phyloP scores from a whole-genome alignment of 2,888 invertebrate genomes.

The Clivina fossor region DNA sequence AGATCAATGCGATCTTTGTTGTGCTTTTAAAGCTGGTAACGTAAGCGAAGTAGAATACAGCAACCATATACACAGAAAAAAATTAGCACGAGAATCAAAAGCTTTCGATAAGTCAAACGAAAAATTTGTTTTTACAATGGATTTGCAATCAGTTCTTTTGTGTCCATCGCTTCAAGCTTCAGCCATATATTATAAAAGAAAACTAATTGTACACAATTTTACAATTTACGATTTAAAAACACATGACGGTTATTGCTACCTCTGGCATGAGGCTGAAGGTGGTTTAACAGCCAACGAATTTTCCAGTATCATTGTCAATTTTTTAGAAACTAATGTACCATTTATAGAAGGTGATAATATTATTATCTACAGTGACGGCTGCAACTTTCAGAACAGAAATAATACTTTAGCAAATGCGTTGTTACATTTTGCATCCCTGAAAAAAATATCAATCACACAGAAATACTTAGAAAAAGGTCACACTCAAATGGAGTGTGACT shows the following conservation, averaged over 20 bases:
- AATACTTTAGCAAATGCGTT: conserved; percentile 41
- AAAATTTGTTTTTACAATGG: conserved; percentile 33
- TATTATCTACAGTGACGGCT: conserved; percentile 44
- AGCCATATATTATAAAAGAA: conserved; percentile 40
- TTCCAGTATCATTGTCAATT: conserved; percentile 14
- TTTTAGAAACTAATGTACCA: conserved; percentile 5
- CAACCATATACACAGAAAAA: conserved; percentile 28
- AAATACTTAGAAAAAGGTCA: conserved; percentile 44
- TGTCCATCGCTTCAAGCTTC: conserved; percentile 34
- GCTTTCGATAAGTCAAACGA: conserved; percentile 29
- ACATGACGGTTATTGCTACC: conserved; percentile 39
- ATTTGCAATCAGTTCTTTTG: conserved; percentile 37
- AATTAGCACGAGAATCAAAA: conserved; percentile 31
- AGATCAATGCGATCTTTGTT: conserved; percentile 39
- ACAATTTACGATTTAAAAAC: conserved; percentile 41
- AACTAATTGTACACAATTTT: conserved; percentile 41
- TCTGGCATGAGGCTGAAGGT: conserved; percentile 41
- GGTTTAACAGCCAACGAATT: conserved; percentile 31
- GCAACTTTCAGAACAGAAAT: conserved; percentile 44
- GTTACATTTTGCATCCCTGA: conserved; percentile 38
- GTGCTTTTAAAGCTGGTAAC: conserved; percentile 18
- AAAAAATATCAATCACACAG: conserved; percentile 39
- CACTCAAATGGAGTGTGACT: conserved; percentile 45
- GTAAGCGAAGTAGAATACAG: conserved; percentile 29
- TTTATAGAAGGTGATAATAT: conserved; percentile 29